Conservation (phyloP, 2,113 vertebrate species). For the Scolopax mira region DNA sequence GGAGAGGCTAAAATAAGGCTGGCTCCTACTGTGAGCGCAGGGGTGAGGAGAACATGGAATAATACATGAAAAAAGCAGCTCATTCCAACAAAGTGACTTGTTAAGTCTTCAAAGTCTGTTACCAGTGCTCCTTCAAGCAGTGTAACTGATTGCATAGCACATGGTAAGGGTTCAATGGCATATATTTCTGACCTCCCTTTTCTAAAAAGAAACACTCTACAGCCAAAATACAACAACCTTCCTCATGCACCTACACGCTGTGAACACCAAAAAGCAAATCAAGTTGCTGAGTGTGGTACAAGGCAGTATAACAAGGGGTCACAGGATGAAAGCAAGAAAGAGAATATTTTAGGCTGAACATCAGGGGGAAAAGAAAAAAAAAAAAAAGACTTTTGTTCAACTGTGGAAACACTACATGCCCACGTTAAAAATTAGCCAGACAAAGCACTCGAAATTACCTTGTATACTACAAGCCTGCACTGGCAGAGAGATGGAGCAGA, state of each 20-base stretch:
- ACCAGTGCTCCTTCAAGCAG: slow-evolving; percentile 12
- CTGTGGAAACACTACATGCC: neutral
- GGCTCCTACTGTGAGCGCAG: neutral
- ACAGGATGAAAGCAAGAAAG: slow-evolving; percentile 37
- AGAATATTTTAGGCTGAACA: slow-evolving; percentile 37
- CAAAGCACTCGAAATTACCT: slow-evolving; percentile 34
- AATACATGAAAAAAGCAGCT: slow-evolving; percentile 30
- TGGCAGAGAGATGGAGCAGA: slow-evolving; percentile 48
- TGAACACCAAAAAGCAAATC: slow-evolving; percentile 56
- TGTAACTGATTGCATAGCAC: slow-evolving; percentile 1
- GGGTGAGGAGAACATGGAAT: slow-evolving; percentile 25
- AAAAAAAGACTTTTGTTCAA: neutral
- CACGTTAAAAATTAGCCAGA: slow-evolving; percentile 50
- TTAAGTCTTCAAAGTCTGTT: slow-evolving; percentile 40
- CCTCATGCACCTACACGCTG: slow-evolving; percentile 10
- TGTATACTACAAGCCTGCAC: neutral
- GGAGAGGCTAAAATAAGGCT: slow-evolving; percentile 29
- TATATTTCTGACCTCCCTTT: slow-evolving; percentile 13
- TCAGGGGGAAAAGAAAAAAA: neutral
- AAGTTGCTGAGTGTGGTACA: neutral
- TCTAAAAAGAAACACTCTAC: neutral
- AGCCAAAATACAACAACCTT: slow-evolving; percentile 44
- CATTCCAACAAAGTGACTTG: slow-evolving; percentile 30
- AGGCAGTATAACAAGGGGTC: slow-evolving; percentile 21
- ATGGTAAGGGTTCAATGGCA: neutral